phyloP scores from a whole-genome alignment of 1,140 invertebrate species.

The Whitmania pigra region DNA sequence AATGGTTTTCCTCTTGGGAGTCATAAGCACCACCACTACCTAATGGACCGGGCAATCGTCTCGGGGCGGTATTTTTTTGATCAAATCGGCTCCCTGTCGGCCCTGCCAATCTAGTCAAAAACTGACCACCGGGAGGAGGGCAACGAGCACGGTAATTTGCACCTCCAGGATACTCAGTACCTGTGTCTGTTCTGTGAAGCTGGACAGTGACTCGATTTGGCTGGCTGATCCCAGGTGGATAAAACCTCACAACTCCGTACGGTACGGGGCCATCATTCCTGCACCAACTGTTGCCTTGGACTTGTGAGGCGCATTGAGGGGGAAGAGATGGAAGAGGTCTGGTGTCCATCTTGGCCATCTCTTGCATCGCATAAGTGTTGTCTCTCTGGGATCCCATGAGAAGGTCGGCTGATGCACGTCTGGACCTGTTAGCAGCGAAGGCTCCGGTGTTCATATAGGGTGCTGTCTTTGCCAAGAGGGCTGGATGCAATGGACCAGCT shows the following conservation, averaged over 20 bases:
- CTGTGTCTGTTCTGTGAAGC: background rate
- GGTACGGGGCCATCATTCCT: background rate
- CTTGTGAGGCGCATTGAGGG: background rate
- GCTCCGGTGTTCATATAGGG: background rate
- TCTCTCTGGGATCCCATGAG: constrained; percentile 3
- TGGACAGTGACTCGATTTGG: constrained; percentile 12
- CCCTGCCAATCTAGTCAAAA: background rate
- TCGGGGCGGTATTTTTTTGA: background rate
- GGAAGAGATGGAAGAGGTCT: constrained; percentile 16
- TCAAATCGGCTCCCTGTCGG: background rate
- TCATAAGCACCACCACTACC: background rate
- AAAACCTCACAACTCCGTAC: background rate
- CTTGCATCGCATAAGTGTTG: constrained; percentile 16
- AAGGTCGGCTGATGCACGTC: constrained; percentile 9
- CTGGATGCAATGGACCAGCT: background rate
- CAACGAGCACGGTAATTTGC: background rate
- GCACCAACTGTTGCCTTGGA: background rate
- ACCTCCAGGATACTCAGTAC: background rate
- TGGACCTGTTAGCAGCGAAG: background rate
- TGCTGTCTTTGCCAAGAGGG: background rate
- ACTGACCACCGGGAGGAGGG: background rate
- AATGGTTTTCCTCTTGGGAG: constrained; percentile 5
- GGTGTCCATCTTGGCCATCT: constrained; percentile 1
- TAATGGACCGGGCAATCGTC: background rate
- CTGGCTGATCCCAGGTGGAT: background rate